These are phyloP conservation scores for Podabrus alpinus DNA, from an alignment of 2,888 invertebrate genomes.

Conservation along the genomic window DNA sequence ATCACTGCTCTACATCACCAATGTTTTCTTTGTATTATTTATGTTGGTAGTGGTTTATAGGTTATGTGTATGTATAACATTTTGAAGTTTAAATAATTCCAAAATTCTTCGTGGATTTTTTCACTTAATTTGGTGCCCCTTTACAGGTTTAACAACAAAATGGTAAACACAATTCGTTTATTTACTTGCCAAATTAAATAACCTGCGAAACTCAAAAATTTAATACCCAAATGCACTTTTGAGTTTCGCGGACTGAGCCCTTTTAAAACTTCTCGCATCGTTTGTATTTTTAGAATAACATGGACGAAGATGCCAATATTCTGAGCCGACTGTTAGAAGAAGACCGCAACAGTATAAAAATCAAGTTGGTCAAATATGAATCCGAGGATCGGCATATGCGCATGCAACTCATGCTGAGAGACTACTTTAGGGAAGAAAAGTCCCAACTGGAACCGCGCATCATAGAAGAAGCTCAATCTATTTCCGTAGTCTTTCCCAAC, in stretches of 20 bases:
- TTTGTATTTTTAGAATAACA: neutral
- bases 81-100: neutral
- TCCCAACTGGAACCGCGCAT: neutral
- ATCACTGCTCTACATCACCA: too few species aligned
- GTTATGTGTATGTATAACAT: neutral
- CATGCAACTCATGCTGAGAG: neutral
- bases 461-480: neutral
- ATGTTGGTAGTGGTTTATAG: neutral
- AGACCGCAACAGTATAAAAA: neutral
- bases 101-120: neutral
- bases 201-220: neutral
- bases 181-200: neutral
- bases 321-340: neutral
- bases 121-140: neutral
- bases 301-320: neutral
- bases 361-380: neutral
- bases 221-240: too few species aligned
- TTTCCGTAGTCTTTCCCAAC: neutral
- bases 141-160: neutral
- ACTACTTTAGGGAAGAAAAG: neutral
- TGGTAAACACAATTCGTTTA: neutral
- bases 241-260: too few species aligned
- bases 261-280: neutral
- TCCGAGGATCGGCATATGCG: neutral
- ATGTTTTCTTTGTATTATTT: too few species aligned